These are phyloP conservation scores for Cavia porcellus DNA, from an alignment of 2,113 vertebrate genomes.

Conservation along the genomic window DNA sequence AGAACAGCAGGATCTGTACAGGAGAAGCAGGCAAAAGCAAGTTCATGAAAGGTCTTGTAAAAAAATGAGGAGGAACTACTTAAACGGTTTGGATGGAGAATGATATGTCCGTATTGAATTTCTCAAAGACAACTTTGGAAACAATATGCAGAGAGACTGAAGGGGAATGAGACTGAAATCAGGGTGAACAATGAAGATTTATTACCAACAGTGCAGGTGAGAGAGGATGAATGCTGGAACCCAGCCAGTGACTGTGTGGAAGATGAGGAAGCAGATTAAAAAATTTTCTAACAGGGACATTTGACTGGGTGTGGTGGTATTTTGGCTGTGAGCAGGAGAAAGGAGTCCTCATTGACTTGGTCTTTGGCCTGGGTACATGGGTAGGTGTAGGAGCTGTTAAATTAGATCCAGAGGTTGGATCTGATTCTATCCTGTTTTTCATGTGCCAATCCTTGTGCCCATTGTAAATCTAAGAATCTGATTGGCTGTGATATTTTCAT, in stretches of 20 bases:
- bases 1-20: neutral
- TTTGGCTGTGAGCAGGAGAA: neutral
- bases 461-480: neutral
- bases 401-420: neutral
- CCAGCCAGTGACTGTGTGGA: neutral
- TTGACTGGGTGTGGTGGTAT: neutral
- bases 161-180: neutral
- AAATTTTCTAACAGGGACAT: neutral
- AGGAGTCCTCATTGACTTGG: neutral
- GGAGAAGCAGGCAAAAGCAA: neutral
- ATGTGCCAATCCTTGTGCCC: neutral
- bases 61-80: neutral
- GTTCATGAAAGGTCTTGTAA: neutral
- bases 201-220: neutral
- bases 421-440: neutral
- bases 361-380: neutral
- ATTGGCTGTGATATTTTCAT: neutral
- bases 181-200: slow-evolving; percentile 11
- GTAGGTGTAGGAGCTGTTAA: neutral
- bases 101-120: neutral
- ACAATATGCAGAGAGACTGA: neutral
- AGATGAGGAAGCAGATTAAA: neutral
- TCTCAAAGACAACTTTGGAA: slow-evolving; percentile 18
- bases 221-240: neutral
- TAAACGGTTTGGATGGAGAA: neutral